A percentile compares a stretch with the other conserved stretches of the same genome.
phyloP scores from a whole-genome alignment of 2,113 vertebrate genomes.

The Forbesichthys agassizii region DNA sequence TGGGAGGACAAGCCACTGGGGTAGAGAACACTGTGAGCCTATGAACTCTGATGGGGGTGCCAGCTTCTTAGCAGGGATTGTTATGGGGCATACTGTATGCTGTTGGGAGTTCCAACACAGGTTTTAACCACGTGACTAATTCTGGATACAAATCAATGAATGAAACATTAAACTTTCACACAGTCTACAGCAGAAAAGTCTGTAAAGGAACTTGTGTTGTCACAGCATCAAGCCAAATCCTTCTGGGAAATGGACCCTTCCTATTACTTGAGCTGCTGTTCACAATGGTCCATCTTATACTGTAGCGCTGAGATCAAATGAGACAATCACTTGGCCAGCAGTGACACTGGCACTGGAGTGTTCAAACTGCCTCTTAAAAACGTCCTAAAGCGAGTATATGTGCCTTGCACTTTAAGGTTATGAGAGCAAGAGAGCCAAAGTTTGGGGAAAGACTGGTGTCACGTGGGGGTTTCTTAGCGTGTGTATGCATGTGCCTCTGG shows the following conservation, averaged over 20 bases:
- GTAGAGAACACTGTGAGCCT: too few relatives aligned
- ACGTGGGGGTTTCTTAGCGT: slow-evolving; percentile 24
- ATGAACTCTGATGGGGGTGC: too few relatives aligned
- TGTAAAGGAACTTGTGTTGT: slow-evolving; percentile 28
- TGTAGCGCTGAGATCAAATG: slow-evolving; percentile 40
- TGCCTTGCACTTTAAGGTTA: slow-evolving; percentile 54
- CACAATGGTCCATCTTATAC: slow-evolving; percentile 4
- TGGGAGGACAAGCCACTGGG: too few relatives aligned
- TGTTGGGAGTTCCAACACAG: too few relatives aligned
- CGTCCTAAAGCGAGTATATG: slow-evolving; percentile 49
- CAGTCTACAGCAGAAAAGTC: slow-evolving; percentile 11
- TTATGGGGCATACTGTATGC: too few relatives aligned
- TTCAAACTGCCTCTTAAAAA: slow-evolving; percentile 52
- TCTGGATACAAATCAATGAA: too few relatives aligned
- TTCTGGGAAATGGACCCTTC: slow-evolving; percentile 40
- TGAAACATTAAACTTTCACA: too few relatives aligned
- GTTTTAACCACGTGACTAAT: too few relatives aligned
- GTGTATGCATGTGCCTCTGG: slow-evolving; percentile 7
- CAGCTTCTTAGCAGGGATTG: too few relatives aligned
- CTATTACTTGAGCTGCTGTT: slow-evolving; percentile 38
- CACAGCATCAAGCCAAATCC: slow-evolving; percentile 21
- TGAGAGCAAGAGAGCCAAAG: slow-evolving; percentile 21
- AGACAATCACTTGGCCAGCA: slow-evolving; percentile 46
- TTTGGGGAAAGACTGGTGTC: slow-evolving; percentile 24
- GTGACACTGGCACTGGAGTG: slow-evolving; percentile 37